Evolutionary conservation across 2,113 vertebrate species (phyloP).

Genomic region (Pteruthius melanotis): DNA sequence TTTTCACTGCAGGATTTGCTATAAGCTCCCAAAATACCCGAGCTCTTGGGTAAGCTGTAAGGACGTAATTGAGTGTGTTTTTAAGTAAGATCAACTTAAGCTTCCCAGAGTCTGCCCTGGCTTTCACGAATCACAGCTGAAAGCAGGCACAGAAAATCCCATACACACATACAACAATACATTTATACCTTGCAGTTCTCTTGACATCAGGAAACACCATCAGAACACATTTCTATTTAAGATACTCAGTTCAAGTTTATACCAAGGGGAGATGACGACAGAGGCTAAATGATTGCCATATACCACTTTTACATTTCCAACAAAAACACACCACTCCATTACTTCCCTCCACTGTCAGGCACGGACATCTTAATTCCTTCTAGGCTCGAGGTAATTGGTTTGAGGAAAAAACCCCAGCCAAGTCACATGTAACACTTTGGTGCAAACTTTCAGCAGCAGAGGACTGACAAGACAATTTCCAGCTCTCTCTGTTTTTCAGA

Average conservation of each 20-base stretch:
- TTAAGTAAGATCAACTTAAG: neutral
- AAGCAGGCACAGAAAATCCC: neutral
- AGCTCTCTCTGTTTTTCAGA: neutral
- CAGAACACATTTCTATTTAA: neutral
- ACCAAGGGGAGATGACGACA: neutral
- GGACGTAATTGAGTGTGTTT: neutral
- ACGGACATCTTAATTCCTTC: neutral
- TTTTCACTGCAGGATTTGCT: neutral
- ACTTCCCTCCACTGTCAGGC: neutral
- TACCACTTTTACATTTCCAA: neutral
- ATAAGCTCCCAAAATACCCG: neutral
- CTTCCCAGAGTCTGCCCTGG: neutral
- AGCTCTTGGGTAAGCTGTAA: neutral
- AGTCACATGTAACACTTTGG: neutral
- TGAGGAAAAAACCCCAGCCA: neutral
- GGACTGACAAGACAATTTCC: neutral
- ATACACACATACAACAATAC: neutral
- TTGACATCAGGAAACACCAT: neutral
- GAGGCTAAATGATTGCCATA: neutral
- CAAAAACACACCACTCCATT: neutral
- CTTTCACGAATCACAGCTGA: neutral
- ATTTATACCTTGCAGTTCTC: neutral
- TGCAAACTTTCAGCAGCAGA: neutral
- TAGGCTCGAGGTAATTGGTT: neutral
- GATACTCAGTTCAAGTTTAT: neutral